A percentile compares a stretch with the other conserved stretches of the same genome.
Evolutionary conservation across 2,888 invertebrate genomes (phyloP).

Genomic region (Mimachlamys varia): DNA sequence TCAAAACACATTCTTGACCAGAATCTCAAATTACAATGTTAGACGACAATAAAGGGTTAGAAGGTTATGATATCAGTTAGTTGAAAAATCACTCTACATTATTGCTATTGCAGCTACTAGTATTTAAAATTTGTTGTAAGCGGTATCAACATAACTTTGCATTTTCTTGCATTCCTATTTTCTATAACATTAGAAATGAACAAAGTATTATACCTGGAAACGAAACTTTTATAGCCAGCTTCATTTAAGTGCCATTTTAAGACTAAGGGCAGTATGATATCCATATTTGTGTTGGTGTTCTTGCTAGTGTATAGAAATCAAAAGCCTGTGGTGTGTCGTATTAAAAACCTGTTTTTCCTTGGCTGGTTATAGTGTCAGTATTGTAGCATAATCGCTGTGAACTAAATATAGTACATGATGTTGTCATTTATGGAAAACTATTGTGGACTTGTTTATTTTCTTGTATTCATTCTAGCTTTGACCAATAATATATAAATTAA

Average conservation of each 20-base stretch:
- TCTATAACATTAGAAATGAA: background rate
- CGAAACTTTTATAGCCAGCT: background rate
- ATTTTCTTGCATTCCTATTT: conserved; percentile 1
- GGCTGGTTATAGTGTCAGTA: background rate
- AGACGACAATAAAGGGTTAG: background rate
- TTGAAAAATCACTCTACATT: no score
- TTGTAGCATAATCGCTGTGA: background rate
- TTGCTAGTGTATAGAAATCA: background rate
- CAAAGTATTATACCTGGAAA: background rate
- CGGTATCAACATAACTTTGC: background rate
- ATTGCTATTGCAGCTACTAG: no score
- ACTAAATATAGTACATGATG: background rate
- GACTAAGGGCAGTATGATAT: background rate
- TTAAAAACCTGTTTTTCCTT: background rate
- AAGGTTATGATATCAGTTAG: no score
- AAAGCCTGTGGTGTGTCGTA: background rate
- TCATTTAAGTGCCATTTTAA: background rate
- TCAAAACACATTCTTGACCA: background rate
- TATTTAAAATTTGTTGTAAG: background rate
- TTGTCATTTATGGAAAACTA: background rate
- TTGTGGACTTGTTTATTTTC: no score
- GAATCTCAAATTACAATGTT: background rate
- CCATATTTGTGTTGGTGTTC: background rate
- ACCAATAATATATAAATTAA: no score
- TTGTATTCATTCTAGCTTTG: background rate